Base-by-base conservation (phyloP, 2,797 vertebrate species). In the Aulostomus chinensis region DNA sequence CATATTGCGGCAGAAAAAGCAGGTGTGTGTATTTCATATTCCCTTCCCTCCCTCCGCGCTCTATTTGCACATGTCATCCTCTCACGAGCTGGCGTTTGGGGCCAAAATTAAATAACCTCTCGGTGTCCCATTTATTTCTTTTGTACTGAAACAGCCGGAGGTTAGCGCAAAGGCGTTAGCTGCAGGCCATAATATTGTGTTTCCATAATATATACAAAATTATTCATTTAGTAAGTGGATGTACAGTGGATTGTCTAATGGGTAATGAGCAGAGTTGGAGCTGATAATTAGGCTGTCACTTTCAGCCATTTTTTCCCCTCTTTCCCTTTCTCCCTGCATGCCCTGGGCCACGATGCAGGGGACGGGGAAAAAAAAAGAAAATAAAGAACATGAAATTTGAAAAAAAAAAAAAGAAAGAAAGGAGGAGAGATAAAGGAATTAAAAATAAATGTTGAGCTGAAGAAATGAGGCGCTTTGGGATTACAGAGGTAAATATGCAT, bases 241-340 rank as follows among this genome's bases (percentile, higher is more conserved):
- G 86, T 91, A 91, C 89, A 87, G 88, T 87, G 87, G 85, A 91
- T 90, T 90, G 90, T 92, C 90, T 92, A 92, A 93, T 90, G 88
- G 89, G 86, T 90, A 92, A 93, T 93, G 90, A 92, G 89, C 83
- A 78, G 83, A 82, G 73, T 82, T 81, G 86, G 81, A 86, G 79
- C 86, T 87, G 80, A 89, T 93, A 92, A 92, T 93, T 92, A 92
- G 90, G 86, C 87, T 91, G 90, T 92, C 91, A 92, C 89, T 92
- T 89, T 78, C 77, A 90, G 89, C 89, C 79, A 86, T 86, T 90
- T 82, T 81, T 85, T 80, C 4, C 22, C 22, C 22, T 8, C 22
- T 8, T 8, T 8, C 22, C 22, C 22, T 8, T 8, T 8, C 4
- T 24, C 79, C 68, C 50, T 17, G 57, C 53, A 63, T 63, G 85